Evolutionary conservation across 37 sponge, comb jelly and placozoan genomes (phyloP).

Genomic region (Hormiphora californensis): DNA sequence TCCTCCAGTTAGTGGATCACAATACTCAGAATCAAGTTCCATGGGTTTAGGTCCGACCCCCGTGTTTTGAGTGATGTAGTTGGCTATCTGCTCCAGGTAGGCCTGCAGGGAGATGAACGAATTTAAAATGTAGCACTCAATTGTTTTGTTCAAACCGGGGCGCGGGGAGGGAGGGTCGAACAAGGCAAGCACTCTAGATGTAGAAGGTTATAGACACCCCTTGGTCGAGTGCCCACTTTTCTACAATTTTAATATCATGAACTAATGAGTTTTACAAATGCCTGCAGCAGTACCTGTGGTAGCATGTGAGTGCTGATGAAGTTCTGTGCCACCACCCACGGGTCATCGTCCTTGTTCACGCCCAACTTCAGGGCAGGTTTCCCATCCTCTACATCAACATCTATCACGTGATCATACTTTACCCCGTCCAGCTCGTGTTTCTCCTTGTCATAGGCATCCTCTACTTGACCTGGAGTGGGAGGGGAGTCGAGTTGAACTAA

Average conservation of each 20-base stretch:
- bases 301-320: slow-evolving; percentile 45
- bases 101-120: background rate
- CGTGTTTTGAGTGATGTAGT: slow-evolving; percentile 31
- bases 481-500: background rate
- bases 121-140: background rate
- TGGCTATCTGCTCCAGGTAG: slow-evolving; percentile 19
- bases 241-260: too few species aligned
- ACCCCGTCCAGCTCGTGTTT: slow-evolving; percentile 48
- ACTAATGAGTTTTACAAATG: too few species aligned
- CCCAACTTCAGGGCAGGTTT: slow-evolving; percentile 9
- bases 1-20: background rate
- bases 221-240: too few species aligned
- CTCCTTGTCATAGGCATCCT: slow-evolving; percentile 32
- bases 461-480: background rate
- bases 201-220: too few species aligned
- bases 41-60: background rate
- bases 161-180: too few species aligned
- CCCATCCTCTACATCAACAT: background rate
- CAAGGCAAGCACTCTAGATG: too few species aligned
- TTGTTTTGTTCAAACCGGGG: too few species aligned
- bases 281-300: background rate
- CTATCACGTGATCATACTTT: slow-evolving; percentile 43
- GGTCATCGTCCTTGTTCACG: slow-evolving; percentile 26
- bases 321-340: slow-evolving; percentile 31
- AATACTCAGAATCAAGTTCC: background rate